Evolutionary conservation across 2,113 vertebrate species (phyloP), one percentile per base, ranked within the genome.

Genomic region (Puntigrus tetrazona): DNA sequence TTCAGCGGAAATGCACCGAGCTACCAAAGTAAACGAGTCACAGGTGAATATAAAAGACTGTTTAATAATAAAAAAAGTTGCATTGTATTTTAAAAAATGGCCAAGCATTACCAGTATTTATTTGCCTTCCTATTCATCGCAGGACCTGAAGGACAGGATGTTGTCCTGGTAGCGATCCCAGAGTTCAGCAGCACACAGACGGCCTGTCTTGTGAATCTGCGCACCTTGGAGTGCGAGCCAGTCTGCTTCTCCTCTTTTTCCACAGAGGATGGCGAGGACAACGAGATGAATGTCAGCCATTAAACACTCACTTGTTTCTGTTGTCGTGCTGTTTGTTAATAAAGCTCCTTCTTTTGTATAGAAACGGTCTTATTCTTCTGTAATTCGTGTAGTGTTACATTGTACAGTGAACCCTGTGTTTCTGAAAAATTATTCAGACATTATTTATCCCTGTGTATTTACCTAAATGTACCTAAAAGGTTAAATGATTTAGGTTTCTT

Each of bases 151-250:
- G 96, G 96, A 57, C 98, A 99, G 90, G 94, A 90, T 2, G 96
- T 99, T 36, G 94, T 99, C 85, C 82, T 98, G 88, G 89, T 99
- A 50, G 89, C 96, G 0, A 81, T 98, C 31, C 98, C 98, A 0
- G 94, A 96, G 73, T 99, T 99, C 92, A 95, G 95, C 65, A 82
- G 93, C 83, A 98, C 96, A 0, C 98, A 97, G 89, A 97, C 94
- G 0, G 97, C 96, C 45, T 99, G 98, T 85, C 94, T 99, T 0
- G 70, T 99, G 86, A 99, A 98, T 90, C 91, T 99, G 77, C 93
- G 92, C 0, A 92, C 94, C 79, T 95, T 99, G 29, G 90, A 94
- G 67, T 99, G 98, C 85, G 96, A 98, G 87, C 96, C 96, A 10
- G 86, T 99, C 92, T 94, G 93, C 89, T 99, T 99, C 92, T 96